These are phyloP conservation scores for Psittacula echo DNA, from an alignment of 2,797 vertebrate genomes.

Conservation along the genomic window DNA sequence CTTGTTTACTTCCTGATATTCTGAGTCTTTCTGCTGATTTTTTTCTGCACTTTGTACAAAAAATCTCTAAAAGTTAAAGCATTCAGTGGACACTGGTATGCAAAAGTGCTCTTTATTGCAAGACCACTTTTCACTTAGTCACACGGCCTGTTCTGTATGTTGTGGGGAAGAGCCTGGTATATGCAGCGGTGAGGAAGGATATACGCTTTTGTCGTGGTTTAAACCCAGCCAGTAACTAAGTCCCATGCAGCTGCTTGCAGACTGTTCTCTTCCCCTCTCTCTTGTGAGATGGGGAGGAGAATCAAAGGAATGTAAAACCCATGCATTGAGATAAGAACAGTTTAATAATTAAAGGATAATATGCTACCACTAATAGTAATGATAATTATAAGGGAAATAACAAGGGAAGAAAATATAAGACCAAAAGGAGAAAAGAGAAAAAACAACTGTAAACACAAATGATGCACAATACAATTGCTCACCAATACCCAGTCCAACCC, in stretches of 20 bases:
- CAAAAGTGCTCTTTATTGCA: not conserved
- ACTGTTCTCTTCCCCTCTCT: not conserved
- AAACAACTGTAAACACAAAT: not conserved
- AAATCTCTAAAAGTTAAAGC: not conserved
- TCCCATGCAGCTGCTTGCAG: not conserved
- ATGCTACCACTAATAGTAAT: not conserved
- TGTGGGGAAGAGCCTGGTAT: not conserved
- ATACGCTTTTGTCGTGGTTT: not conserved
- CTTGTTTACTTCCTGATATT: not conserved
- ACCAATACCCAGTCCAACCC: not conserved
- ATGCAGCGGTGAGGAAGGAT: fast-evolving
- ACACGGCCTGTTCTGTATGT: not conserved
- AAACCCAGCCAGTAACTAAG: not conserved
- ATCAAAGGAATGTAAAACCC: not conserved
- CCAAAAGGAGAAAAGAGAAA: not conserved
- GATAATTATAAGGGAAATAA: not conserved
- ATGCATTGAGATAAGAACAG: not conserved
- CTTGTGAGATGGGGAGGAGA: not conserved
- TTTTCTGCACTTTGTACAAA: not conserved
- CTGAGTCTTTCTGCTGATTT: not conserved
- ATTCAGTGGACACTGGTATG: not conserved
- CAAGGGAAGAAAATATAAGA: not conserved
- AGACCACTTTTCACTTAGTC: not conserved
- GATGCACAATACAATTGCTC: not conserved
- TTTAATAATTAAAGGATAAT: not conserved